Conservation (phyloP, 2,113 vertebrate species). For the Mus pahari region DNA sequence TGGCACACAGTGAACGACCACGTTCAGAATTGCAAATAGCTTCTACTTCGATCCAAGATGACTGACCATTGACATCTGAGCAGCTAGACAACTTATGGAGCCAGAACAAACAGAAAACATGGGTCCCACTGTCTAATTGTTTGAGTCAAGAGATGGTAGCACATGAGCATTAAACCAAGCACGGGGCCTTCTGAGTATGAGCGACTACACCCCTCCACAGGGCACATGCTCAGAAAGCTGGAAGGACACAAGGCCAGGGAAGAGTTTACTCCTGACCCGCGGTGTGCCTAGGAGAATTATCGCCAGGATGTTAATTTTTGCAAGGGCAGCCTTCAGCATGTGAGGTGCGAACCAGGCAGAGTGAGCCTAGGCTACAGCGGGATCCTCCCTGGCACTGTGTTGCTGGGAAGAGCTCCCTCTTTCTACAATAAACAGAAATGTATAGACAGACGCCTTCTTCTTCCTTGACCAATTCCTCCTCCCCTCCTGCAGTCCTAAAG, state of each 20-base stretch:
- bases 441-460: not conserved
- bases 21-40: not conserved
- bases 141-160: not conserved
- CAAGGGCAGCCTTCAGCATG: not conserved
- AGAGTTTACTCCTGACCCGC: not conserved
- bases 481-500: not conserved
- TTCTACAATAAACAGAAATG: not conserved
- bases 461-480: not conserved
- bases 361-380: not conserved
- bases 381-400: not conserved
- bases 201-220: not conserved
- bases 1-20: not conserved
- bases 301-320: not conserved
- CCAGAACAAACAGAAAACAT: not conserved
- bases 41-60: not conserved
- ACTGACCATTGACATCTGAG: accelerated
- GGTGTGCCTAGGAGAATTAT: not conserved
- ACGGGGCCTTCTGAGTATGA: accelerated
- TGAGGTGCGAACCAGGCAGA: not conserved
- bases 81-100: not conserved
- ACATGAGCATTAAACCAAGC: not conserved
- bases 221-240: not conserved
- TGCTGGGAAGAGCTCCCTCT: not conserved
- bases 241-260: not conserved
- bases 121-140: not conserved